Evolutionary conservation across 2,888 invertebrate genomes (phyloP), one percentile per base, ranked within the genome.

Genomic region (Amiota communis): DNA sequence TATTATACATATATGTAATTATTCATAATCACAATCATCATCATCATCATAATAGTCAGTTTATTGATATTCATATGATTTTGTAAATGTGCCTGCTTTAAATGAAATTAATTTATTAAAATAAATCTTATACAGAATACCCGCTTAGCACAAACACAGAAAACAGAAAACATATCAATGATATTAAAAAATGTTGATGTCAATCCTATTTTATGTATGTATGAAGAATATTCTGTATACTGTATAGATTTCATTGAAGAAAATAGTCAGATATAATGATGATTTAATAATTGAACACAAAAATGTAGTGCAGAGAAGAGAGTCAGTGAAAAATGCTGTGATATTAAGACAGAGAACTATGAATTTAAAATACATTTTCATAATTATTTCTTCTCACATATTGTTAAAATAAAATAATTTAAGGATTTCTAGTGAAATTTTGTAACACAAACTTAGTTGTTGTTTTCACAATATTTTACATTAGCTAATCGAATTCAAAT

Each of bases 241-340:
- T 36, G 36, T 36, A 36, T 36, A 36, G 36, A 36, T 36, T 36
- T 36, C 36, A 36, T 36, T 36, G 6, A 36, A 36, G 36, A 36
- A 36, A 36, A 36, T 36, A 36, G 36, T 36, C 36, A 36, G 36
- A 36, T 36, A 53, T 13, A n/a, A 8, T 15, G 6, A 15, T 53
- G 15, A 15, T 53, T n/a, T 15, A 15, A 15, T 15, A 76, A 81
- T 3, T 23, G 23, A 23, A 76, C 76, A 78, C 76, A 36, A 36
- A 36, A 36, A 2, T 36, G 36, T 36, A 36, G 36, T 36, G 8
- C 36, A 36, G 36, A 36, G 36, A 36, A 36, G 3, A 51, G 68
- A 74, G 67, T 75, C 57, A 70, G 67, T 75, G 77, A 76, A 73
- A 85, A 72, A 74, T 70, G 80, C 86, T 85, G 85, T 86, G 85